Conservation (phyloP, 2,797 vertebrate genomes). For the Gymnoscopelus braueri region DNA sequence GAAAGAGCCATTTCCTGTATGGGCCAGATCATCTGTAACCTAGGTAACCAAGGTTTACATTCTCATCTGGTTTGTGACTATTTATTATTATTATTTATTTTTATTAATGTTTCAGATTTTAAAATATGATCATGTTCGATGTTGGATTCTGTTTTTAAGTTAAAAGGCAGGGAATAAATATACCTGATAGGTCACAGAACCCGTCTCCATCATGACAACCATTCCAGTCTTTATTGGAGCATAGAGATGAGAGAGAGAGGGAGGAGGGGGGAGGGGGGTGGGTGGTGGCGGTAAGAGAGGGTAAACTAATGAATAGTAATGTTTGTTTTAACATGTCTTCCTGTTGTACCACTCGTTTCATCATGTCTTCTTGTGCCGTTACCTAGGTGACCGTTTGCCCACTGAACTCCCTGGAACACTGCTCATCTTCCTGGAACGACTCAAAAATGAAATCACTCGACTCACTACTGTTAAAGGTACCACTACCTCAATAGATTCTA, state of each 20-base stretch:
- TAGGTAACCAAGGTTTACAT: slow-evolving; percentile 83
- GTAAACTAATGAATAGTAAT: too few relatives aligned
- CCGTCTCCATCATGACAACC: too few relatives aligned
- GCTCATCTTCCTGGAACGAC: slow-evolving; percentile 96
- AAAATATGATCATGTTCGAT: neutral
- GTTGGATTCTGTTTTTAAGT: neutral
- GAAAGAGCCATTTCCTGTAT: slow-evolving; percentile 98
- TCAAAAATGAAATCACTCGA: slow-evolving; percentile 98
- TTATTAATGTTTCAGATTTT: too few relatives aligned
- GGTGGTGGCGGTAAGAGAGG: too few relatives aligned
- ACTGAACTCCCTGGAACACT: slow-evolving; percentile 92
- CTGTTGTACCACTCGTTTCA: neutral
- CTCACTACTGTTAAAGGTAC: slow-evolving; percentile 94
- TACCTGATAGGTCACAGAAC: too few relatives aligned
- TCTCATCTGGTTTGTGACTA: neutral
- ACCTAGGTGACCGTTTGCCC: slow-evolving; percentile 90
- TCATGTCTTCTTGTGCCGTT: neutral
- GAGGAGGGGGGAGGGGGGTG: too few relatives aligned
- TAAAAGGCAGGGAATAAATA: too few relatives aligned
- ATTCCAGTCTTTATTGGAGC: too few relatives aligned
- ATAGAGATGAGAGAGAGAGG: too few relatives aligned
- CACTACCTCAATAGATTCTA: neutral
- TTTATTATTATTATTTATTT: too few relatives aligned
- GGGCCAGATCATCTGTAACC: slow-evolving; percentile 98
- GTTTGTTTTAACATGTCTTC: too few relatives aligned